Conservation (phyloP, 2,888 invertebrate species). For the Heliconius sara region DNA sequence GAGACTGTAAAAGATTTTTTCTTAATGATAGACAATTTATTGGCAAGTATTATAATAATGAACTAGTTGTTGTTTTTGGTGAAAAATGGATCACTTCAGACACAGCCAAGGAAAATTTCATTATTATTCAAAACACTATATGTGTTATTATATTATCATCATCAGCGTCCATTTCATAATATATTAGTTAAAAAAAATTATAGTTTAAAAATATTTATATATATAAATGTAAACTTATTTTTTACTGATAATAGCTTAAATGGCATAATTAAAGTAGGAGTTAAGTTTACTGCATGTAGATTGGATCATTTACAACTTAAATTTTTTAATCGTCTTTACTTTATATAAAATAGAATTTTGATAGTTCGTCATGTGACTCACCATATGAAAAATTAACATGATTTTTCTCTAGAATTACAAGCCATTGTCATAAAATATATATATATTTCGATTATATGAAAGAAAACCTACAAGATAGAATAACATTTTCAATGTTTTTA, state of each 20-base stretch:
- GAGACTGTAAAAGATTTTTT: conserved; percentile 87
- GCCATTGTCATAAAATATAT: too few relatives aligned
- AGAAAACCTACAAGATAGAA: conserved; percentile 19
- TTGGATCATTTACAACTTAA: too few relatives aligned
- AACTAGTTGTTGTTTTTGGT: background rate
- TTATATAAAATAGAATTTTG: background rate
- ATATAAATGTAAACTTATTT: background rate
- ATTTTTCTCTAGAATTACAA: conserved; percentile 39
- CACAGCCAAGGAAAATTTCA: conserved; percentile 57
- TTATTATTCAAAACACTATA: conserved; percentile 52
- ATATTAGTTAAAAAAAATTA: background rate
- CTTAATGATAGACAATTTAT: background rate
- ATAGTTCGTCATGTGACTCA: conserved; percentile 63
- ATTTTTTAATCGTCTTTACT: background rate
- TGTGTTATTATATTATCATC: conserved; percentile 51
- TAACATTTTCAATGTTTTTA: background rate
- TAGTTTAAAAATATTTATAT: too few relatives aligned
- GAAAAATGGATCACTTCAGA: conserved; percentile 50
- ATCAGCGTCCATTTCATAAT: conserved; percentile 41
- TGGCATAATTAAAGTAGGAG: background rate
- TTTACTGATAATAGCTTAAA: background rate
- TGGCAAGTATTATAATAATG: background rate
- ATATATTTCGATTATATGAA: background rate
- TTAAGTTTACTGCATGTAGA: background rate
- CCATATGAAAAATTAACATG: conserved; percentile 59